Percentiles rank a stretch among this genome's conserved stretches.
phyloP scores from a whole-genome alignment of 2,797 vertebrate genomes.

The Eupleurogrammus muticus region DNA sequence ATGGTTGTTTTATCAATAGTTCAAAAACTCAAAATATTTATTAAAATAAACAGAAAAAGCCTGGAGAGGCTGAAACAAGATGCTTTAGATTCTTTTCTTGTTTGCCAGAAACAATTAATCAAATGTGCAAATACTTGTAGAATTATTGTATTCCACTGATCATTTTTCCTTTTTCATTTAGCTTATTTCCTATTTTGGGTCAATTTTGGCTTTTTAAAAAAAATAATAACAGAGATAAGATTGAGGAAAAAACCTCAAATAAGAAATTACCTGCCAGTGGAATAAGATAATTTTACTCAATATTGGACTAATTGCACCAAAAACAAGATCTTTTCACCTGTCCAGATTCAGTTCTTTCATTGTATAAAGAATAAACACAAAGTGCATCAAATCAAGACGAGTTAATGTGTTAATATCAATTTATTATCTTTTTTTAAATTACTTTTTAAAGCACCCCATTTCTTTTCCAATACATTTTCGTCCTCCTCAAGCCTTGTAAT shows the following conservation, averaged over 20 bases:
- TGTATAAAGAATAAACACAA: no score
- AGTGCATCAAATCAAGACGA: conserved; percentile 59
- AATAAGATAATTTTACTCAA: no score
- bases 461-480: conserved; percentile 74
- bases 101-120: not conserved
- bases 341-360: no score
- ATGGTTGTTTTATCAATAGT: not conserved
- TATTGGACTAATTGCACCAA: no score
- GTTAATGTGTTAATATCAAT: conserved; percentile 83
- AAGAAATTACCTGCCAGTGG: no score
- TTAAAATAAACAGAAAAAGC: not conserved
- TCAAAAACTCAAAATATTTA: not conserved
- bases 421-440: conserved; percentile 84
- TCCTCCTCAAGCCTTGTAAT: conserved; percentile 65
- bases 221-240: no score
- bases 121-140: not conserved
- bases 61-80: conserved; percentile 2
- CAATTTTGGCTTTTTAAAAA: no score
- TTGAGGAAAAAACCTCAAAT: no score
- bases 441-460: conserved; percentile 79
- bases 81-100: not conserved
- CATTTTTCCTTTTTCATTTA: no score
- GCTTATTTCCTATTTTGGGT: no score
- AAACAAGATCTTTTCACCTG: no score
- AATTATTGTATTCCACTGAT: no score